Evolutionary conservation across 1,140 invertebrate species (phyloP), one percentile per base, ranked within the genome.

Genomic region (Pentalonia nigronervosa): DNA sequence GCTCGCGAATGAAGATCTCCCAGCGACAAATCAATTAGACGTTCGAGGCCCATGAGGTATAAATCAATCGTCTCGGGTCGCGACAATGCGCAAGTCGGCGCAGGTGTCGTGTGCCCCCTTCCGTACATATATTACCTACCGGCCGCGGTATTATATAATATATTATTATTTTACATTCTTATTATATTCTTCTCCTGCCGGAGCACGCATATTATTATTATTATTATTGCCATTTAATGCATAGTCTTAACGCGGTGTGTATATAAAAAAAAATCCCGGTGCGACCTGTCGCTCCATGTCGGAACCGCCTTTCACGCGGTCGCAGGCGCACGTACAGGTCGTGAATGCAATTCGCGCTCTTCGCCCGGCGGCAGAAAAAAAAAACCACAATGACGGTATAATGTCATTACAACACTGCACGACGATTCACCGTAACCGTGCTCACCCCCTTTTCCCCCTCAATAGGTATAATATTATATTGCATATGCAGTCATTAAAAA

Each of bases 1-100:
- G 81, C 83, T 45, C 23, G 83, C 3, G 83, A 84, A 84, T 84
- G 21, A 84, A 84, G 83, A 84, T 84, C 56, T 91, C 53, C 50
- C 45, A 7, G 60, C 60, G 60, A 91, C 90, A 91, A 91, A 83
- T 83, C 90, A 91, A 91, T 91, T 91, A 91, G 90, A 91, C 45
- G 67, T 81, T n/a, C 56, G 25, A 56, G 9, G 30, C 30, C 17
- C 14, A 48, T n/a, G 45, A 17, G 23, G 36, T 91, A 91, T 41
- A 87, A 87, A 87, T 87, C 84, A 87, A 87, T 47, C 84, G 84
- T 45, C 36, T 25, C 23, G 45, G 84, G 9, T 45, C 84, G 30
- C 84, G 45, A 84, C 83, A 84, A 84, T 84, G 83, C 36, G 83
- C 41, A 36, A 83, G 60, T 76, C 60, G n/a, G 60, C 11, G 60